Evolutionary conservation across 2,888 invertebrate genomes (phyloP), one percentile per base, ranked within the genome.

Genomic region (Mactromeris polynyma): DNA sequence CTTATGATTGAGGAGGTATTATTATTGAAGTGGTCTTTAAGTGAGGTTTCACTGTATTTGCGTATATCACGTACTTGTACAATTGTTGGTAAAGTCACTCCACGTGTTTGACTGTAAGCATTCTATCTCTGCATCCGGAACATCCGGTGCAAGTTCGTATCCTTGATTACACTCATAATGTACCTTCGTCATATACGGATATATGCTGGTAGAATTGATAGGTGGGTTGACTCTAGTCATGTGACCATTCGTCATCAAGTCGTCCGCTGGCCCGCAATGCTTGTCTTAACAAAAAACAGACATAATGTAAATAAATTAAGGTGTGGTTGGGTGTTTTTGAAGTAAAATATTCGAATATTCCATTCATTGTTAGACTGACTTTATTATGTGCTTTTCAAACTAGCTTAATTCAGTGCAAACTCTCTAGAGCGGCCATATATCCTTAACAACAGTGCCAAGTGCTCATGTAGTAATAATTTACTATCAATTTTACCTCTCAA

Each of bases 91-190:
- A n/a, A 90, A n/a, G 14, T 78, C 83, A 51, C 85, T 89, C 91
- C 91, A 91, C 17, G 46, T 31, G 79, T 91, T 91, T 64, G 82
- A 42, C 73, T 89, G 91, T 54, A 80, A 64, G 54, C 91, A 91
- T 26, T 77, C 81, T 26, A 81, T 81, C 17, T 83, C 81, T 46
- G 78, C 82, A 26, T 54, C 83, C 26, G n/a, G 78, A 21, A 58
- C 42, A 17, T 73, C 81, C 33, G 83, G 85, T 3, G 82, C 26
- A 46, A 89, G 81, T 54, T 88, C 89, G 33, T 89, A 90, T 9
- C 91, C 91, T 1, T 31, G 38, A 69, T 90, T 81, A 83, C 91
- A 91, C 0, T 73, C 33, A 33, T 26, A 73, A 26, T 73, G 79
- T 87, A 91, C 11, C 26, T 85, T 81, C 80, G 90, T 81, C 11